Conservation (phyloP, 2,113 vertebrate species). For the Nothoprocta perdicaria region DNA sequence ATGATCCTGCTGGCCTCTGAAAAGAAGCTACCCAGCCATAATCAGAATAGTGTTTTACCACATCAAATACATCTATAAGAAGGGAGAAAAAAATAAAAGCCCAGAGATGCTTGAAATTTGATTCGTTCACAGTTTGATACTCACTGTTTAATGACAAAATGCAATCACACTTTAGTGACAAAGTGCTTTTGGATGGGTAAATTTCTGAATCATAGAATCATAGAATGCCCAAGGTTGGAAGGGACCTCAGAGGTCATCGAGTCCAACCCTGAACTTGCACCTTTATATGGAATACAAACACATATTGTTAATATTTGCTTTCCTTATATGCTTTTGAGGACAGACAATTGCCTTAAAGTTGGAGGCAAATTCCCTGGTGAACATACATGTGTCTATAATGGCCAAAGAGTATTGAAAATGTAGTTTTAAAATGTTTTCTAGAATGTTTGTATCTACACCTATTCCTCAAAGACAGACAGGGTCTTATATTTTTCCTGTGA, state of each 20-base stretch:
- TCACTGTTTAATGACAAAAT: neutral
- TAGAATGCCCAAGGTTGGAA: no score
- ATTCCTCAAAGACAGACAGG: neutral
- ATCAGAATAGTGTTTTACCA: neutral
- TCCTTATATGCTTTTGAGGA: neutral
- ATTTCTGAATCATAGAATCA: no score
- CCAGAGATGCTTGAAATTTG: neutral
- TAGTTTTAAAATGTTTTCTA: neutral
- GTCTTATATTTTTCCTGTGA: neutral
- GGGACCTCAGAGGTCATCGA: no score
- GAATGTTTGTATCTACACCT: neutral
- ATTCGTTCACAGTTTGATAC: neutral
- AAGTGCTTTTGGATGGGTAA: neutral
- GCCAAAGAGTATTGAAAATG: neutral
- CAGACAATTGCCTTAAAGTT: neutral
- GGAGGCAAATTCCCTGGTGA: neutral
- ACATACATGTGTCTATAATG: neutral
- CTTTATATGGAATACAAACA: neutral
- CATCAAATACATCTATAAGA: neutral
- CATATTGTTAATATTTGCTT: neutral
- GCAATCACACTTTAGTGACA: neutral
- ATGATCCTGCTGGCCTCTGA: neutral
- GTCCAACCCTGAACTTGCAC: accelerated
- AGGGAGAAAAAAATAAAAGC: accelerated
- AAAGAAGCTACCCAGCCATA: neutral